Base-by-base conservation (phyloP, 2,113 vertebrate genomes). In the Carollia perspicillata region DNA sequence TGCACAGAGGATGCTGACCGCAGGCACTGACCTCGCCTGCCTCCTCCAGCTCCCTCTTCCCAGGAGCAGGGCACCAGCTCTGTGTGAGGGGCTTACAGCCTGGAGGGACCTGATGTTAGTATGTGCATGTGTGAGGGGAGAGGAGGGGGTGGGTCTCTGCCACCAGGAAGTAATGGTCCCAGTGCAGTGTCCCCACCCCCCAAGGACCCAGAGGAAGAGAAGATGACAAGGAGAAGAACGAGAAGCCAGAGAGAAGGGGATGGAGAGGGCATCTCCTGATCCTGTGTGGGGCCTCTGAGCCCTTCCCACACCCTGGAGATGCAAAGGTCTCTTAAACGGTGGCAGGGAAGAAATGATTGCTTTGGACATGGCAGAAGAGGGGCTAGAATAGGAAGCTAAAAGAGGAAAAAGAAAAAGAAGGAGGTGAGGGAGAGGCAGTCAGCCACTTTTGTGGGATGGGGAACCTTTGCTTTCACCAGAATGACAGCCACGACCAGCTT, bases 111-210 rank as follows among this genome's bases (percentile, higher is more conserved):
- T 40, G 37, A 37, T 8, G 35, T 35, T 8, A 28, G n/a, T 30
- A 1, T 26, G n/a, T 11, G 17, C 1, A 3, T 10, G 20, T 5
- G 10, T 4, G 40, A 72, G 28, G 3, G 14, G n/a, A 30, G 35
- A 13, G 0, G 2, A 11, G 3, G 14, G 17, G 14, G 8, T 6
- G 4, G 3, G n/a, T 23, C 9, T 44, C 68, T 26, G 40, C 42
- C 65, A 11, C 3, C 40, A 47, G 44, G 10, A 83, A 55, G 16
- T 18, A 3, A 63, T 1, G 3, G 30, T 55, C 26, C 12, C 17
- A 74, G 23, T 37, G 17, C 44, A 3, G 44, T 16, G 89, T 94
- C 47, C 3, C 37, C 16, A 69, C 3, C 5, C 16, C 51, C 47
- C 18, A 37, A 74, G 58, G 40, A 88, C 44, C 60, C 66, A 80